These are phyloP conservation scores for Notothenia coriiceps DNA, from an alignment of 2,113 vertebrate genomes.

Conservation along the genomic window DNA sequence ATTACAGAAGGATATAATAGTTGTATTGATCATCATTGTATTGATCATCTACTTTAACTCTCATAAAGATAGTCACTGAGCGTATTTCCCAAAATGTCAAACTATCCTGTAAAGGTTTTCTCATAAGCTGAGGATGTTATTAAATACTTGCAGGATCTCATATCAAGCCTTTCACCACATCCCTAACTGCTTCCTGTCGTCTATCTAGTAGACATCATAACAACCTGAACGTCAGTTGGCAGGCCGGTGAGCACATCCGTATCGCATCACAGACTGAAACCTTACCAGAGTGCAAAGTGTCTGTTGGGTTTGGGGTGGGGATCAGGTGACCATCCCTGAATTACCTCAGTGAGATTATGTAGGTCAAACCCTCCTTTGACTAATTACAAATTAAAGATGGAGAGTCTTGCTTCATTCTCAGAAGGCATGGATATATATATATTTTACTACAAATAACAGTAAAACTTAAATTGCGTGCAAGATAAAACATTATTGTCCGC, in stretches of 20 bases:
- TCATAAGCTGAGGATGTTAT: neutral
- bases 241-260: conserved; percentile 22
- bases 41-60: neutral
- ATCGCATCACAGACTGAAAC: conserved; percentile 73
- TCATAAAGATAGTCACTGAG: neutral
- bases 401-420: conserved; percentile 55
- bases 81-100: neutral
- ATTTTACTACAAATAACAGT: conserved; percentile 1
- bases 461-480: neutral
- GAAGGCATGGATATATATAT: neutral
- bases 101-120: neutral
- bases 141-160: neutral
- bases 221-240: conserved; percentile 35
- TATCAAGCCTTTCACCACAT: conserved; percentile 20
- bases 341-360: conserved; percentile 57
- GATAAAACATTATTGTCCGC: neutral
- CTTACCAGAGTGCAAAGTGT: conserved; percentile 69
- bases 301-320: neutral
- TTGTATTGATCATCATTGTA: too few relatives aligned
- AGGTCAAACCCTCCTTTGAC: conserved; percentile 70
- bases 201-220: conserved; percentile 39
- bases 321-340: conserved; percentile 64
- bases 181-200: conserved; percentile 17
- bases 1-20: too few relatives aligned
- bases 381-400: conserved; percentile 72